Conservation (phyloP, 2,797 vertebrate species). For the Sebastes oblongus region DNA sequence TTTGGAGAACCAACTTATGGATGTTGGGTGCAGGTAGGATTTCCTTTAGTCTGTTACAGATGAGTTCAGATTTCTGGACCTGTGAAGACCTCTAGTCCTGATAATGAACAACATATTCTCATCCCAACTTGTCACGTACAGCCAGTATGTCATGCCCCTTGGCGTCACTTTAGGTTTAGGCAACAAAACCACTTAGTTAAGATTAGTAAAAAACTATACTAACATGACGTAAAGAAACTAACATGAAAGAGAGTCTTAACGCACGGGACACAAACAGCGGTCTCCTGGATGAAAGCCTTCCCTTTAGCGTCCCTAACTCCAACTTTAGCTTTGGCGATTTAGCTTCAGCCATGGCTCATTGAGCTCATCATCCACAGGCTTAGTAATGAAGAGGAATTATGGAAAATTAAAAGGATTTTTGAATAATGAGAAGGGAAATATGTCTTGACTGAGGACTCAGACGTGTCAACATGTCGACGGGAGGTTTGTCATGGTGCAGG, state of each 20-base stretch:
- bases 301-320: background rate
- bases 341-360: constrained; percentile 40
- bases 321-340: constrained; percentile 9
- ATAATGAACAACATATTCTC: background rate
- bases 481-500: background rate
- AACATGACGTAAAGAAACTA: too few species aligned
- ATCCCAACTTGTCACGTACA: background rate
- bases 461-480: background rate
- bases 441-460: constrained; percentile 12
- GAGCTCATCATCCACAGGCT: constrained; percentile 32
- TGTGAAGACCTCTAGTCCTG: background rate
- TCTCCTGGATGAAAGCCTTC: background rate
- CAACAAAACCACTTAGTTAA: too few species aligned
- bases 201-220: too few species aligned
- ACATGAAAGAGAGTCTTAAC: background rate
- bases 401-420: constrained; percentile 17
- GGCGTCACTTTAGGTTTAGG: too few species aligned
- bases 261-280: background rate
- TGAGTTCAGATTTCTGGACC: background rate
- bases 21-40: background rate
- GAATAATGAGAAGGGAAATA: constrained; percentile 30
- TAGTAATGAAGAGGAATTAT: constrained; percentile 31
- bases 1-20: background rate
- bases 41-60: background rate
- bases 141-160: background rate